Base-by-base conservation (phyloP, 1,140 invertebrate species). In the Heliothis subflexa region DNA sequence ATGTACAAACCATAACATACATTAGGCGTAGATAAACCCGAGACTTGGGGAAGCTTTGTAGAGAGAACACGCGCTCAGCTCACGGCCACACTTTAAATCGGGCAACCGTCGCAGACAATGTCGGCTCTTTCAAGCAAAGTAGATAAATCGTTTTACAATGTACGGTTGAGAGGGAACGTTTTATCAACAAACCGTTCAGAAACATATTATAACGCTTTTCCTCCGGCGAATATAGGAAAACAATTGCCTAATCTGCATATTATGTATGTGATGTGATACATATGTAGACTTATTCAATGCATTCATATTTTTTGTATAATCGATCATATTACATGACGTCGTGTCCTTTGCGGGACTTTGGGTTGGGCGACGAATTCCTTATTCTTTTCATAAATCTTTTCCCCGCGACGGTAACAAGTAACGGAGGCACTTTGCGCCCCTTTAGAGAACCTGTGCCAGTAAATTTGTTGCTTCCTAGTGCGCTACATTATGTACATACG, bases 401-500 rank as follows among this genome's bases (percentile, higher is more conserved):
- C 49, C 47, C 14, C 47, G 59, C 74, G 47, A 57, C 74, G 50
- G 74, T 77, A 77, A 68, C 73, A 75, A 55, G 74, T 57, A 68
- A 66, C 50, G 62, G 74, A 68, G 74, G 74, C 62, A 77, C 74
- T 77, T 77, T 68, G 62, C 74, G 74, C 50, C 50, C 28, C 74
- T 68, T 77, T 77, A 18, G 74, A 68, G 61, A 77, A 57, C 16
- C 74, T 68, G 74, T 18, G 25, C 62, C 50, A 68, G 74, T 77
- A 77, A 77, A 77, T 77, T 66, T 77, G 62, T 77, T 68, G 50
- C 74, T 68, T 68, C 62, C 62, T 77, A 77, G 74, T 47, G 59
- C 57, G 47, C 21, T 64, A 68, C 52, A 47, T 66, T 68, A 77
- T 68, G 61, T 70, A 70, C 18, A 14, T 70, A 50, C 21, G 21